Percentiles rank a stretch among this genome's conserved stretches.
phyloP scores from a whole-genome alignment of 2,113 vertebrate species.

The Mastomys natalensis region DNA sequence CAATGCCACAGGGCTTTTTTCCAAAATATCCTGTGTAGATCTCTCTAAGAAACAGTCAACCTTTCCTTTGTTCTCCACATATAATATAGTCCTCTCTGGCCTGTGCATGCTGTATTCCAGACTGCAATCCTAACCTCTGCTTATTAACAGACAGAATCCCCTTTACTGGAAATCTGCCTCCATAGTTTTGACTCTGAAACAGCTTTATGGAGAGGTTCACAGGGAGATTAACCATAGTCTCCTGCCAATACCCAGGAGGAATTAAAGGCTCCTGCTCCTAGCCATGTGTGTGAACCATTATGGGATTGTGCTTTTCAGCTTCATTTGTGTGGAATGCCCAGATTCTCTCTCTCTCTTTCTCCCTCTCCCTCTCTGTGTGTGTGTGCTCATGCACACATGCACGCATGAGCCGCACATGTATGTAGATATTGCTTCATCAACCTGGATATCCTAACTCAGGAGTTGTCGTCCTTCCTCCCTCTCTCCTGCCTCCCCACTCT shows the following conservation, averaged over 20 bases:
- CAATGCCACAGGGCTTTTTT: neutral
- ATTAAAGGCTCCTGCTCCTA: neutral
- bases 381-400: rapidly evolving
- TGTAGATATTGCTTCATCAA: neutral
- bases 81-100: neutral
- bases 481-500: neutral
- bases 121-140: neutral
- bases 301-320: neutral
- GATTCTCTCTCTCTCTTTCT: neutral
- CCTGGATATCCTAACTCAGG: neutral
- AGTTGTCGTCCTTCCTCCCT: neutral
- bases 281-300: neutral
- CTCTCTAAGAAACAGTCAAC: neutral
- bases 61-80: neutral
- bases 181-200: neutral
- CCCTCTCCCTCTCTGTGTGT: too few species aligned
- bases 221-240: neutral
- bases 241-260: neutral
- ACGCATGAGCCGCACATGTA: rapidly evolving
- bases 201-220: neutral
- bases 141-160: neutral
- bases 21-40: neutral
- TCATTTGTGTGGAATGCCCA: neutral
- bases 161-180: neutral
- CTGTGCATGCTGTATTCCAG: neutral